Evolutionary conservation across 2,113 vertebrate genomes (phyloP).

Genomic region (Nibea coibor): DNA sequence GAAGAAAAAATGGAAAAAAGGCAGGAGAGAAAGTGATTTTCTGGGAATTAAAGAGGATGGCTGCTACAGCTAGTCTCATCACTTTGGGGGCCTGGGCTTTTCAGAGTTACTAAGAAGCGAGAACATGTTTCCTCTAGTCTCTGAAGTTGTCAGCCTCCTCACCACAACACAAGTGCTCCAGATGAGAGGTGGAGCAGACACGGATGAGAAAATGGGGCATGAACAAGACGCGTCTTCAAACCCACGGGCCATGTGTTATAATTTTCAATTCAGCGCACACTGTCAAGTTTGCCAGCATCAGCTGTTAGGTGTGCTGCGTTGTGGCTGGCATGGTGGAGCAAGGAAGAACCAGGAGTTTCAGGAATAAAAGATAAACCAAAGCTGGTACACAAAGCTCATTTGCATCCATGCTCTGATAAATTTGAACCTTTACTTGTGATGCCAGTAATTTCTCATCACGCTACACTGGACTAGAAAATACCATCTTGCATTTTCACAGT

Average conservation of each 20-base stretch:
- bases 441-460: conserved; percentile 8
- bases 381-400: conserved; percentile 33
- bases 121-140: conserved; percentile 59
- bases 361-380: conserved; percentile 41
- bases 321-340: conserved; percentile 7
- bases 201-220: conserved; percentile 67
- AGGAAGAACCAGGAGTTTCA: conserved; percentile 24
- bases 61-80: conserved; percentile 31
- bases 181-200: conserved; percentile 68
- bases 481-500: background rate
- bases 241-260: conserved; percentile 62
- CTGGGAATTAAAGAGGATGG: conserved; percentile 40
- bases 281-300: conserved; percentile 67
- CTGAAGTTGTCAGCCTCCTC: conserved; percentile 58
- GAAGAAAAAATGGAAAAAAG: conserved; percentile 27
- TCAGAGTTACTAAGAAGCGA: conserved; percentile 28
- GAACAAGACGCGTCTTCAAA: conserved; percentile 56
- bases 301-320: conserved; percentile 51
- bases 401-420: background rate
- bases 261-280: conserved; percentile 62
- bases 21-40: conserved; percentile 48
- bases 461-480: background rate
- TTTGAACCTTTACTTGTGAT: background rate
- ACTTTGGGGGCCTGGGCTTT: conserved; percentile 40
- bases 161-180: conserved; percentile 54